A percentile compares a stretch with the other conserved stretches of the same genome.
phyloP scores from a whole-genome alignment of 2,888 invertebrate genomes.

The Matsumyia berberina region DNA sequence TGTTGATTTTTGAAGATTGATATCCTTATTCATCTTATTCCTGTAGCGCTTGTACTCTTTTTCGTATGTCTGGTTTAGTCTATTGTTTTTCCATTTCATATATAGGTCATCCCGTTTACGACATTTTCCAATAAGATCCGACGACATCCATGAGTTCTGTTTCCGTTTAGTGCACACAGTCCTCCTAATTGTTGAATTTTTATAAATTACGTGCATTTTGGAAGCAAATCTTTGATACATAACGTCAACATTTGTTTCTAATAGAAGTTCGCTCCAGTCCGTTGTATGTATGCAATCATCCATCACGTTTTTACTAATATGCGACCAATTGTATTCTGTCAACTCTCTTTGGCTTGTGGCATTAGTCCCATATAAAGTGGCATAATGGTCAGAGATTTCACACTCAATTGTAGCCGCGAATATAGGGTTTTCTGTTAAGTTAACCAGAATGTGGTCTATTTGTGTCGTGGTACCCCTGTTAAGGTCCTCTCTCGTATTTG shows the following conservation, averaged over 20 bases:
- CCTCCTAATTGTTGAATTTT: background rate
- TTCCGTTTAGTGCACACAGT: background rate
- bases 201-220: background rate
- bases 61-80: background rate
- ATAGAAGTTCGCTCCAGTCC: background rate
- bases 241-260: background rate
- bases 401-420: no score
- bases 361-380: no score
- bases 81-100: constrained; percentile 20
- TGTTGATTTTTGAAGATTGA: constrained; percentile 1
- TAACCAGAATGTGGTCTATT: no score
- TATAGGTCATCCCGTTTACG: constrained; percentile 1
- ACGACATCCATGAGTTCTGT: constrained; percentile 7
- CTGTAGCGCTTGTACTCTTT: background rate
- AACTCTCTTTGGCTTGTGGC: no score
- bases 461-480: no score
- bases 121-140: background rate
- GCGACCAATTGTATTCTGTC: no score
- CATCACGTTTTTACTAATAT: constrained; percentile 1
- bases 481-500: no score
- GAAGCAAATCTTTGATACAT: background rate
- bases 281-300: background rate
- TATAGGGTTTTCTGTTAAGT: no score
- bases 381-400: no score
- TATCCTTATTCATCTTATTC: background rate